These are phyloP conservation scores for Babyrousa celebensis DNA, from an alignment of 2,797 vertebrate genomes.

Conservation along the genomic window DNA sequence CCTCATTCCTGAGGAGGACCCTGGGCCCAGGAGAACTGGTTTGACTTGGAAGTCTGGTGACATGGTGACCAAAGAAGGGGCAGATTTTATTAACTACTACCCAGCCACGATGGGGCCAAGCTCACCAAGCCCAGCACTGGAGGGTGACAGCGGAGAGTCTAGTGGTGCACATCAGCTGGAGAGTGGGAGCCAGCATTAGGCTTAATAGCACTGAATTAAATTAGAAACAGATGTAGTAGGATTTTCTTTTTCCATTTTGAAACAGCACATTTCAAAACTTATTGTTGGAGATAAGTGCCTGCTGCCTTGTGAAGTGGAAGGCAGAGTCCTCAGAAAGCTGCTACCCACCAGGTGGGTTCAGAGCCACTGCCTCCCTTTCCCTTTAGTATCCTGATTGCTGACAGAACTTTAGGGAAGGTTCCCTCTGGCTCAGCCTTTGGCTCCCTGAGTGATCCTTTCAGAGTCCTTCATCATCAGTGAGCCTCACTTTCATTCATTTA, in stretches of 20 bases:
- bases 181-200: neutral
- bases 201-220: neutral
- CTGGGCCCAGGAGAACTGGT: neutral
- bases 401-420: neutral
- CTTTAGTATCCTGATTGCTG: neutral
- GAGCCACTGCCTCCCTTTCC: neutral
- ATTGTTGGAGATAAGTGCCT: neutral
- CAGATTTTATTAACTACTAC: neutral
- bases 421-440: neutral
- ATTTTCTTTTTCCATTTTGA: neutral
- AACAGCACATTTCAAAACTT: neutral
- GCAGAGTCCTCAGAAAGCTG: neutral
- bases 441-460: neutral
- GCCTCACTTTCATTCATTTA: neutral
- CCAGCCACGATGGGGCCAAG: neutral
- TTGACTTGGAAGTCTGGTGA: neutral
- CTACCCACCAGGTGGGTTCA: neutral
- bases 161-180: neutral
- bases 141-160: neutral
- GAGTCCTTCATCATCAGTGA: neutral
- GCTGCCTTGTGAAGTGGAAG: neutral
- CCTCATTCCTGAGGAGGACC: neutral
- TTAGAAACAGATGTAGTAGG: neutral
- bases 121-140: fast-evolving
- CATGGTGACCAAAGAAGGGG: neutral